Evolutionary conservation across 2,113 vertebrate species (phyloP), one percentile per base, ranked within the genome.

Genomic region (Odontophorus gujanensis): DNA sequence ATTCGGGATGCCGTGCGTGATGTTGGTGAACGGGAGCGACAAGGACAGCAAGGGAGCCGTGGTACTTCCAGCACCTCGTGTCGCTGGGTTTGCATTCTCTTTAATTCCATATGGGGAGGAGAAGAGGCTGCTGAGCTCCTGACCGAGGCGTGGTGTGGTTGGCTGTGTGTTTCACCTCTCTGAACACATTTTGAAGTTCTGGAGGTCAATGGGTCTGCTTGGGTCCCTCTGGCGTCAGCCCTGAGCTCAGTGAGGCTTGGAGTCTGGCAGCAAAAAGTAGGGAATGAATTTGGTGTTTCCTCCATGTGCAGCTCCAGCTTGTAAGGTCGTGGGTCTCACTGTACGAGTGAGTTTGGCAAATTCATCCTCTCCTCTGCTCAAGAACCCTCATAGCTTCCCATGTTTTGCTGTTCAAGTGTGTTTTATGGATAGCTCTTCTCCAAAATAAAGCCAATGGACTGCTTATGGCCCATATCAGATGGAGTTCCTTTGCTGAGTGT

Each of bases 301-400:
- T 87, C 61, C 86, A 32, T 0, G 40, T n/a, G 71, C 71, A 61
- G 13, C 40, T 55, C 92, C 53, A 1, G 74, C 45, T 34, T 73
- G 80, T 51, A 48, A 61, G 94, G 36, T 68, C 80, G 18, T 69
- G 25, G 73, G 38, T 63, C 71, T 90, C 92, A 83, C 90, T 95
- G 89, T 82, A 81, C 94, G 93, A 95, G 78, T 2, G 12, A 16
- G 21, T 53, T 87, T 87, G 89, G 90, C 77, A 92, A 92, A 92
- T 92, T 76, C 86, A 80, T 91, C 91, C 63, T 93, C 42, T 9
- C 81, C 66, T 69, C 92, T 92, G 92, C 67, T 63, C 92, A 93
- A 95, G 84, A 59, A 91, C 63, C 34, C 74, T 92, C 67, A 25
- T 42, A 65, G 78, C 85, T 89, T 85, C 86, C 50, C 45, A 45